Evolutionary conservation across 2,113 vertebrate genomes (phyloP).

Genomic region (Vulpes ferrilata): DNA sequence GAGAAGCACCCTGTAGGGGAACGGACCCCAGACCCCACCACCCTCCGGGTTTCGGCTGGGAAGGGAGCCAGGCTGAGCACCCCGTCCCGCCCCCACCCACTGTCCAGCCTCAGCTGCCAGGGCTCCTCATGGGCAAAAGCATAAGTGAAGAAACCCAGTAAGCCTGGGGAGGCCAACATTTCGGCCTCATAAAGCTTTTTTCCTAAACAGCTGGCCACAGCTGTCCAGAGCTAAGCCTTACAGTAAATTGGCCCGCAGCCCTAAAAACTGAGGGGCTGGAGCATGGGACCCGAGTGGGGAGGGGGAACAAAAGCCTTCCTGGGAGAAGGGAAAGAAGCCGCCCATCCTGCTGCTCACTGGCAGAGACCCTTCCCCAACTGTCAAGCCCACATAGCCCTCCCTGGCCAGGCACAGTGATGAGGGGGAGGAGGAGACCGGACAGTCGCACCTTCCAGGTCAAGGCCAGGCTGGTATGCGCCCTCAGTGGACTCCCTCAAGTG

Average conservation of each 20-base stretch:
- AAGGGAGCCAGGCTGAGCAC: background rate
- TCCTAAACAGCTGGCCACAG: constrained; percentile 72
- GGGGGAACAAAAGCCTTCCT: background rate
- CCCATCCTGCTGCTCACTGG: too few species aligned
- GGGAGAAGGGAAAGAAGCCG: fast-evolving
- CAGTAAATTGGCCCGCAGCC: background rate
- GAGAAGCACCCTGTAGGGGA: background rate
- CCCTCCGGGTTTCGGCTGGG: background rate
- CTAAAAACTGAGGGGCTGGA: background rate
- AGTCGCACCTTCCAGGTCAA: background rate
- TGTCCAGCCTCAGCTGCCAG: constrained; percentile 16
- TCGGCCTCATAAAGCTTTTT: background rate
- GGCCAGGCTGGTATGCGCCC: fast-evolving
- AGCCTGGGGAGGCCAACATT: background rate
- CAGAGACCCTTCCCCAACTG: background rate
- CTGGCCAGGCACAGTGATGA: fast-evolving
- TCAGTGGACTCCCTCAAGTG: fast-evolving
- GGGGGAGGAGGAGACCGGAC: fast-evolving
- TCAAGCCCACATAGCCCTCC: background rate
- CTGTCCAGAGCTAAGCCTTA: constrained; percentile 31
- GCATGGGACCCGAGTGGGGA: fast-evolving
- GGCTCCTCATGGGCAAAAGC: background rate
- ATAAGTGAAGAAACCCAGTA: background rate
- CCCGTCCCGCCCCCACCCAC: fast-evolving
- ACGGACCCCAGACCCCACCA: too few species aligned